A percentile compares a stretch with the other conserved stretches of the same genome.
These are phyloP conservation scores for Heliocidaris tuberculata DNA, from an alignment of 35 echinoderm and acorn worm species.

Conservation along the genomic window DNA sequence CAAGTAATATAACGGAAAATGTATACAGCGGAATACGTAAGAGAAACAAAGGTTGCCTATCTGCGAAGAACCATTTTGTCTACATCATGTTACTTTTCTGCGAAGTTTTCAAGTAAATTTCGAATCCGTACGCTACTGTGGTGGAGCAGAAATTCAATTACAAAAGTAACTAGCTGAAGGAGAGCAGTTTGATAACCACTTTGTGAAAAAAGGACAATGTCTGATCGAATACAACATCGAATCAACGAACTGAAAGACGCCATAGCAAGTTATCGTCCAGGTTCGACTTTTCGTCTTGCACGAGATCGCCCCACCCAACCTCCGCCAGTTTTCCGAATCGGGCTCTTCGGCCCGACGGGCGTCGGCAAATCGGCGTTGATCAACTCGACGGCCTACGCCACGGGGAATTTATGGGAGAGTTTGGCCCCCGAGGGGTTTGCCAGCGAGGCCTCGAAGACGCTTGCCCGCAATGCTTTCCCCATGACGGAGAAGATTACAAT, in stretches of 20 bases:
- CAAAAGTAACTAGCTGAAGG: not conserved
- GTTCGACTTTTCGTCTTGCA: constrained; percentile 6
- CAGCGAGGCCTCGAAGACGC: not conserved
- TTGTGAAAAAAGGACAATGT: not conserved
- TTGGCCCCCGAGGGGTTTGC: not conserved
- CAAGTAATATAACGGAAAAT: not conserved
- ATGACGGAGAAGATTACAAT: not conserved
- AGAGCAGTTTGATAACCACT: not conserved
- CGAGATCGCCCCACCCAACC: not conserved
- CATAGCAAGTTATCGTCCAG: not conserved
- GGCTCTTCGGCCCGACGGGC: constrained; percentile 4
- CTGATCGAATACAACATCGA: not conserved
- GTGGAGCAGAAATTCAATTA: too few species aligned
- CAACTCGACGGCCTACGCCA: constrained; percentile 29
- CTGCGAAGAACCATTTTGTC: too few species aligned
- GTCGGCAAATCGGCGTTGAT: constrained; percentile 39
- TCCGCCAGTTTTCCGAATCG: not conserved
- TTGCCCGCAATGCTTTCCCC: not conserved
- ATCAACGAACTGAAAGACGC: not conserved
- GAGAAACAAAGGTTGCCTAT: not conserved
- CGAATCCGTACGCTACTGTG: too few species aligned
- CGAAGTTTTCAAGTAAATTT: too few species aligned
- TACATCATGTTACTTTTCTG: too few species aligned
- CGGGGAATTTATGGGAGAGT: not conserved
- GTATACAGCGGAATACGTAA: not conserved